Conservation (phyloP, 2,113 vertebrate species). For the Boleophthalmus pectinirostris region DNA sequence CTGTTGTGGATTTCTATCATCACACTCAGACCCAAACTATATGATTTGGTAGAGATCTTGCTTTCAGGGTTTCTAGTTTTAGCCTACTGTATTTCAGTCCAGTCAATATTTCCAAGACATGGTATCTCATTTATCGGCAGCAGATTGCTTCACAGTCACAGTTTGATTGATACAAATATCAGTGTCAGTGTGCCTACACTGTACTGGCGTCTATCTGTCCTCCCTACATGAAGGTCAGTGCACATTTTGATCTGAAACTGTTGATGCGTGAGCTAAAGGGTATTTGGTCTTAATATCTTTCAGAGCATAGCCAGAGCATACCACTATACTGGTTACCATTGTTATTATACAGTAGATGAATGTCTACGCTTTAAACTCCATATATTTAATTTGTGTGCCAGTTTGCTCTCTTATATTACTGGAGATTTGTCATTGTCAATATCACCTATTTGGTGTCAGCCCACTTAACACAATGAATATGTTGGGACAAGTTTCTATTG, state of each 20-base stretch:
- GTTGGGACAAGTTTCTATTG: conserved; percentile 18
- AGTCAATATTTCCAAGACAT: background rate
- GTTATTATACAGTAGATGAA: background rate
- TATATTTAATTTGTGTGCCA: conserved; percentile 10
- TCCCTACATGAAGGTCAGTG: conserved; percentile 47
- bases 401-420: conserved; percentile 28
- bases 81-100: background rate
- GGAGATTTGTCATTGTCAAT: conserved; percentile 26
- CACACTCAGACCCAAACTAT: no score
- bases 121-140: background rate
- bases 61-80: background rate
- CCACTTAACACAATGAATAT: conserved; percentile 33
- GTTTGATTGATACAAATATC: conserved; percentile 43
- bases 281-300: conserved; percentile 44
- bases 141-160: background rate
- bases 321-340: conserved; percentile 1
- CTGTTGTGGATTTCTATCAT: no score
- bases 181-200: conserved; percentile 16
- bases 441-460: conserved; percentile 29
- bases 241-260: conserved; percentile 42
- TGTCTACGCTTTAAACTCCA: background rate
- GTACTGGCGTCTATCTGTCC: conserved; percentile 21
- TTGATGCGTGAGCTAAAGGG: conserved; percentile 44
- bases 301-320: conserved; percentile 28
- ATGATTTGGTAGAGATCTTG: background rate